phyloP scores from a whole-genome alignment of 2,113 vertebrate species.

The Montifringilla adamsi region DNA sequence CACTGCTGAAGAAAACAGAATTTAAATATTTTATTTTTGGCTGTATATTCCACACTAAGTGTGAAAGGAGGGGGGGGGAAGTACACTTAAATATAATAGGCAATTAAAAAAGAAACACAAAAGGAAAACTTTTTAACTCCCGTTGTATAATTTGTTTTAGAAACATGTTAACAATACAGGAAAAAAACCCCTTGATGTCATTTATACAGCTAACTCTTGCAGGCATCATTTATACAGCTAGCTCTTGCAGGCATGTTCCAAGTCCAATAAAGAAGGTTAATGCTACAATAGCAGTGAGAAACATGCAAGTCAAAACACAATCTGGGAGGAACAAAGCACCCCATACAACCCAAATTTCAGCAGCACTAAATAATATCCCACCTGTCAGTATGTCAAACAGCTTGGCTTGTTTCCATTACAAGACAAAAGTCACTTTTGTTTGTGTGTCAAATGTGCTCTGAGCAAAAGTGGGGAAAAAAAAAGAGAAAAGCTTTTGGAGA shows the following conservation, averaged over 20 bases:
- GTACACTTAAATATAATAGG: neutral
- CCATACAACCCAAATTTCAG: constrained; percentile 69
- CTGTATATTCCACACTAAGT: neutral
- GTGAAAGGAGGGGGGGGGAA: neutral
- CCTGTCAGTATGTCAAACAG: constrained; percentile 74
- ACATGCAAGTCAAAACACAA: constrained; percentile 82
- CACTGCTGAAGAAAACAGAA: neutral
- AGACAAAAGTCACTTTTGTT: constrained; percentile 77
- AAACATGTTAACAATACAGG: constrained; percentile 1
- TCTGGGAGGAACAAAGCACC: constrained; percentile 75
- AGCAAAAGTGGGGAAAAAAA: constrained; percentile 8
- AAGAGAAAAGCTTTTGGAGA: constrained; percentile 28
- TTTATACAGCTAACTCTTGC: constrained; percentile 32
- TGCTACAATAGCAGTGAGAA: constrained; percentile 77
- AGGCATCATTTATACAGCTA: too few relatives aligned
- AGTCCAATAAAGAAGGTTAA: constrained; percentile 76
- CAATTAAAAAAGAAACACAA: neutral
- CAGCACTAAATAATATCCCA: constrained; percentile 73
- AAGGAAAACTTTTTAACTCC: neutral
- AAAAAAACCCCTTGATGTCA: neutral
- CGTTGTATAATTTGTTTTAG: neutral
- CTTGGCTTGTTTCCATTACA: constrained; percentile 67
- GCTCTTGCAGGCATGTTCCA: constrained; percentile 74
- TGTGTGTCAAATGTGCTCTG: constrained; percentile 48
- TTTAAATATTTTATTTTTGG: neutral